Evolutionary conservation across 2,888 invertebrate genomes (phyloP), one percentile per base, ranked within the genome.

Genomic region (Himalopsyche anomala): DNA sequence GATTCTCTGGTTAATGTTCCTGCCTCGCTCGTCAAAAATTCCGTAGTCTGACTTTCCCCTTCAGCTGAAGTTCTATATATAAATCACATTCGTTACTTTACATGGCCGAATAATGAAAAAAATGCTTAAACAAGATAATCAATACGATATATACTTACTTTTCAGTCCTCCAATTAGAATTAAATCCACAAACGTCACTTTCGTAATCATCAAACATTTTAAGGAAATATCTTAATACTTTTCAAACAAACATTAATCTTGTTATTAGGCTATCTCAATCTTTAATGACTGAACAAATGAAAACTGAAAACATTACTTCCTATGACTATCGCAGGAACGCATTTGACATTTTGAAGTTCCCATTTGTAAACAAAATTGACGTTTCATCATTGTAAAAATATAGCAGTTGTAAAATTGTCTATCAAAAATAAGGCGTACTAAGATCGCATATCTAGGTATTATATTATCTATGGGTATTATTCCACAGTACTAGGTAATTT

Each of bases 171-270:
- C 87, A 86, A 38, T 42, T 83, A 9, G 86, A 87, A 42, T n/a
- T 69, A 54, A 87, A 87, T 9, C 87, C 87, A 4, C 86, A 82
- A 1, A 87, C 86, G 5, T 86, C 86, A 51, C 85, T 86, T 51
- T 87, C 84, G n/a, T 81, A 83, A 51, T 82, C 62, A 51, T 42
- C 81, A 69, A 87, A 87, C 87, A 87, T 87, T 80, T 56, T 80
- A 11, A 12, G 6, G 5, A 11, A 80, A 42, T 15, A 17, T 17
- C 40, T 36, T 17, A 40, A 81, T 81, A 45, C 19, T 45, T 1
- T 5, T 8, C 0, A 51, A 19, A 81, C 5, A 19, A 2, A 62
- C n/a, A 9, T 19, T n/a, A 3, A 62, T 62, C 9, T 4, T 19
- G 45, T 9, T 5, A 45, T 8, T 11, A 45, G 11, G 28, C n/a